Conservation (phyloP, 2,888 invertebrate species). For the Drosophila melanosoma region DNA sequence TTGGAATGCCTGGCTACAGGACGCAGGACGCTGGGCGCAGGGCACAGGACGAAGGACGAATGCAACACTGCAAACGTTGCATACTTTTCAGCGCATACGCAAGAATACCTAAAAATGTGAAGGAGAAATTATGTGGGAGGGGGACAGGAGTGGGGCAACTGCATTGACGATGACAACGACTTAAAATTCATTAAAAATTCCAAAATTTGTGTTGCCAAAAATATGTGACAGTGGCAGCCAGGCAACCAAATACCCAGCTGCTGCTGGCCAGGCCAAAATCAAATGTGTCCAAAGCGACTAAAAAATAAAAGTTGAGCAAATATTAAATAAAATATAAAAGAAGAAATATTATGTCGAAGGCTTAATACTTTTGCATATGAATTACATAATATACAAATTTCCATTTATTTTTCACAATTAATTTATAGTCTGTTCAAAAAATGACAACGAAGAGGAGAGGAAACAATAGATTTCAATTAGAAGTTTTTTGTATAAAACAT, state of each 20-base stretch:
- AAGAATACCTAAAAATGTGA: slow-evolving; percentile 64
- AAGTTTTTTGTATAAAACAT: no score
- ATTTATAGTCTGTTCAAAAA: not conserved
- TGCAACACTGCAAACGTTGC: slow-evolving; percentile 44
- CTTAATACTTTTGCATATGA: slow-evolving; percentile 9
- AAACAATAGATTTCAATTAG: not conserved
- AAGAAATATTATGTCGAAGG: not conserved
- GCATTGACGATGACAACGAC: slow-evolving; percentile 65
- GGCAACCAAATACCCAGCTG: not conserved
- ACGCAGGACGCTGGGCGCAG: slow-evolving; percentile 6
- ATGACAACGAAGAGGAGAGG: not conserved
- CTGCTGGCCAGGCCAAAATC: slow-evolving; percentile 26
- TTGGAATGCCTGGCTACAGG: slow-evolving; percentile 36
- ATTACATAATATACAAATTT: not conserved
- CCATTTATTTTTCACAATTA: not conserved
- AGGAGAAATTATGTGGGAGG: slow-evolving; percentile 8
- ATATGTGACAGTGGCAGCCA: slow-evolving; percentile 44
- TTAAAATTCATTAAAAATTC: slow-evolving; percentile 73
- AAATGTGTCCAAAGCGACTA: slow-evolving; percentile 28
- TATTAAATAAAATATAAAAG: not conserved
- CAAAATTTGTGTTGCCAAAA: slow-evolving; percentile 63
- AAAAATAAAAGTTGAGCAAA: slow-evolving; percentile 12
- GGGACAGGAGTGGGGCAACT: slow-evolving; percentile 17
- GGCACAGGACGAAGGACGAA: slow-evolving; percentile 10
- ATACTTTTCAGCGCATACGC: slow-evolving; percentile 56